phyloP scores from a whole-genome alignment of 2,888 invertebrate species.

The Sipha maydis region DNA sequence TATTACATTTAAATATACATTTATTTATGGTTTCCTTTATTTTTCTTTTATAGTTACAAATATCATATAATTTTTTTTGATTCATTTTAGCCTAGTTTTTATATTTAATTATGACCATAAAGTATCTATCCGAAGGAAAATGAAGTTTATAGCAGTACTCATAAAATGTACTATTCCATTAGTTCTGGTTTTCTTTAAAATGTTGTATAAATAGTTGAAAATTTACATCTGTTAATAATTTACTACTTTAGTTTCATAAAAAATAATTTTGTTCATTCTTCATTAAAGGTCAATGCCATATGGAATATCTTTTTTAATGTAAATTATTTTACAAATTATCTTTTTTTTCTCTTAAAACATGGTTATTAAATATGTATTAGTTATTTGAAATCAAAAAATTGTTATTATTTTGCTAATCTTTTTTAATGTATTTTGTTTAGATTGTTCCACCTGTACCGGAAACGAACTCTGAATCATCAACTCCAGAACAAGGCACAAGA shows the following conservation, averaged over 20 bases:
- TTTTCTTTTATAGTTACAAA: neutral
- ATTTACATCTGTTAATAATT: no score
- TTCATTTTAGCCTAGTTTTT: neutral
- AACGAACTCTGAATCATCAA: slow-evolving; percentile 73
- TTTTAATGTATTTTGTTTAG: slow-evolving; percentile 68
- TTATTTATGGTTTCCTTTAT: neutral
- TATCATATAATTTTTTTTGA: neutral
- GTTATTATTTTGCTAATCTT: neutral
- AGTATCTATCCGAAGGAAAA: neutral
- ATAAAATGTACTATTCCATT: neutral
- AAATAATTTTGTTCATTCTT: neutral
- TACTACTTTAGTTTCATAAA: neutral
- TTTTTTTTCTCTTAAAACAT: neutral
- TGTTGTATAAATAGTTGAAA: neutral
- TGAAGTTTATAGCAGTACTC: neutral
- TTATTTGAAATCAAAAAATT: no score
- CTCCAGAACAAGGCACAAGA: slow-evolving; percentile 71
- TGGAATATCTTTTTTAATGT: neutral
- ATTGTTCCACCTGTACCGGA: slow-evolving; percentile 86
- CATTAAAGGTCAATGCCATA: no score
- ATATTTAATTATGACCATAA: neutral
- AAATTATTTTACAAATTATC: neutral
- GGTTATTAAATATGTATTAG: neutral
- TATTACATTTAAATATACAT: neutral
- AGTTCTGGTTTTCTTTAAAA: neutral